phyloP scores from a whole-genome alignment of 2,113 vertebrate species.

The Phainopepla nitens region DNA sequence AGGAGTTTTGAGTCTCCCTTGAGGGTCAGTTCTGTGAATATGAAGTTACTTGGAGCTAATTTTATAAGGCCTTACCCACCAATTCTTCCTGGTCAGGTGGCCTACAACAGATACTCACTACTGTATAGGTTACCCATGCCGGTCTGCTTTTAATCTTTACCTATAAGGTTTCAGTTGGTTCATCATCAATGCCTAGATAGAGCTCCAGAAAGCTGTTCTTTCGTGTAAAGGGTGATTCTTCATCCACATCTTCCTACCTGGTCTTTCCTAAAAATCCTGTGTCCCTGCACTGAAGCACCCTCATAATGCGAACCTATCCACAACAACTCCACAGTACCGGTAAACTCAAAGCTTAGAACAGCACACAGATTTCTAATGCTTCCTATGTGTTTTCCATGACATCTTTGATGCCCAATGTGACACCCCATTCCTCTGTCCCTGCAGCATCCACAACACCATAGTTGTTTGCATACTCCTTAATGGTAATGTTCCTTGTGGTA shows the following conservation, averaged over 20 bases:
- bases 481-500: background rate
- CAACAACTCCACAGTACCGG: too few relatives aligned
- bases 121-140: fast-evolving
- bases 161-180: background rate
- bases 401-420: background rate
- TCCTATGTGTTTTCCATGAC: background rate
- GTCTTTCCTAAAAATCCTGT: background rate
- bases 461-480: background rate
- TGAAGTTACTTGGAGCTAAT: background rate
- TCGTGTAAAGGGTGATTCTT: background rate
- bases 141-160: background rate
- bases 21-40: background rate
- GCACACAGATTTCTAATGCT: background rate
- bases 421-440: background rate
- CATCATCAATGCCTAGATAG: background rate
- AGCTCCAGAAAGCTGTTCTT: background rate
- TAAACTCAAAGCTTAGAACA: background rate
- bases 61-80: background rate
- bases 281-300: background rate
- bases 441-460: background rate
- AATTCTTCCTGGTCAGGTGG: background rate
- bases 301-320: background rate
- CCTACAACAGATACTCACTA: background rate
- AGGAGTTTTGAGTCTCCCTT: background rate
- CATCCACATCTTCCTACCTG: background rate